Base-by-base conservation (phyloP, 2,113 vertebrate genomes). In the Lophura nycthemera region DNA sequence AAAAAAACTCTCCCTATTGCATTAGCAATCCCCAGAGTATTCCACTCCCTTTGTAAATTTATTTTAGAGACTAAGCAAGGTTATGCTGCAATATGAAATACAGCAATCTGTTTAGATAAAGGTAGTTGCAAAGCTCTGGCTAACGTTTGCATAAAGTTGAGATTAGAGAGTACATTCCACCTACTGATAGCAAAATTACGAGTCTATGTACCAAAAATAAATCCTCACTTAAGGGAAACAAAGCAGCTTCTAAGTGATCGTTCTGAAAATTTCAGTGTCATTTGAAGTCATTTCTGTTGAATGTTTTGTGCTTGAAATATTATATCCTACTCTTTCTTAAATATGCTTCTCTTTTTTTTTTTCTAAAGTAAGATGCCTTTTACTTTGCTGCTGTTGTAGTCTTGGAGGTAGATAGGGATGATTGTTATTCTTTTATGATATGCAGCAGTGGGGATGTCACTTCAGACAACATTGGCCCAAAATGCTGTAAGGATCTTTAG, bases 41-140 rank as follows among this genome's bases (percentile, higher is more conserved):
- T 83, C 56, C 60, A 86, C 38, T 88, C 42, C 87, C 25, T 91
- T 93, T 91, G 40, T n/a, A 91, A 77, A 80, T 86, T 88, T 90
- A 45, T 84, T 94, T 92, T 80, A 61, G 52, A 93, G 72, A 74
- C 25, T 88, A 40, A 89, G 38, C 38, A 79, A 91, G 45, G 60
- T 81, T 89, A 60, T 76, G 59, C 25, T 74, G 42, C 43, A 50
- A 15, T 85, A 38, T 83, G 71, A 88, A 80, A 56, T 80, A 54
- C 13, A 70, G 69, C 89, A 14, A 29, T 64, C 67, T 77, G 8
- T 59, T 93, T 89, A 38, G 25, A 57, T 88, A 25, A 92, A 91
- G 64, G 47, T 25, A 72, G 47, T 63, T 91, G 60, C 38, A 83
- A 89, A 83, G 42, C 47, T 83, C 61, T 8, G 9, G 56, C 20